phyloP scores from a whole-genome alignment of 2,888 invertebrate genomes.

The Synanthedon andrenaeformis region DNA sequence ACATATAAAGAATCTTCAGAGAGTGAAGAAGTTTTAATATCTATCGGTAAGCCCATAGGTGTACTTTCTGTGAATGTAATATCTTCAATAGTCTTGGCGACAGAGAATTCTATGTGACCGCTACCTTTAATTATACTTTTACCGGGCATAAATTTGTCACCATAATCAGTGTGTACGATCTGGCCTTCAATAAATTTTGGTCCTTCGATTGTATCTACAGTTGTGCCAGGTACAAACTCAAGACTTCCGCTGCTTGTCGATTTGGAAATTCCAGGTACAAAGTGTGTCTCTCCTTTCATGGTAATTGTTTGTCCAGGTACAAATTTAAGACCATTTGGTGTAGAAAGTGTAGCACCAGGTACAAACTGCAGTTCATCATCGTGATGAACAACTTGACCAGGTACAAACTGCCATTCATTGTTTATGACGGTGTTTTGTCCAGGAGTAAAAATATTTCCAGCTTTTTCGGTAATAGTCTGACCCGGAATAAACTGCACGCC shows the following conservation, averaged over 20 bases:
- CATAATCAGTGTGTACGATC: conserved; percentile 69
- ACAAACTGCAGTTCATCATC: conserved; percentile 70
- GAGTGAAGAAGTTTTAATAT: conserved; percentile 64
- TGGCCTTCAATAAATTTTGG: conserved; percentile 76
- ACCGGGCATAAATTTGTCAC: conserved; percentile 75
- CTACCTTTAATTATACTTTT: conserved; percentile 59
- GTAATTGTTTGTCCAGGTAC: conserved; percentile 74
- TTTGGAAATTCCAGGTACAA: conserved; percentile 72
- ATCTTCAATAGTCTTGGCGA: conserved; percentile 70
- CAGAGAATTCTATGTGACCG: conserved; percentile 69
- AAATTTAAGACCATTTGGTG: conserved; percentile 73
- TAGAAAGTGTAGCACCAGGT: conserved; percentile 74
- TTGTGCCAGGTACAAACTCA: conserved; percentile 73
- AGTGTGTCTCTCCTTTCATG: conserved; percentile 62
- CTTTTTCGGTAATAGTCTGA: conserved; percentile 67
- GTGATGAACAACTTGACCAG: conserved; percentile 72
- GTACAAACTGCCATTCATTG: conserved; percentile 74
- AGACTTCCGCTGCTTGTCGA: conserved; percentile 44
- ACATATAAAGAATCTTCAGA: conserved; percentile 67
- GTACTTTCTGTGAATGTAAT: conserved; percentile 66
- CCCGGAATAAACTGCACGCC: conserved; percentile 76
- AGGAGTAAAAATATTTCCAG: conserved; percentile 70
- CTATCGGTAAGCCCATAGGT: conserved; percentile 69
- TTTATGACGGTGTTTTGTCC: conserved; percentile 71
- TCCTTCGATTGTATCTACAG: conserved; percentile 73